These are phyloP conservation scores for Bombus fervidus DNA, from an alignment of 1,140 invertebrate species.

Conservation along the genomic window DNA sequence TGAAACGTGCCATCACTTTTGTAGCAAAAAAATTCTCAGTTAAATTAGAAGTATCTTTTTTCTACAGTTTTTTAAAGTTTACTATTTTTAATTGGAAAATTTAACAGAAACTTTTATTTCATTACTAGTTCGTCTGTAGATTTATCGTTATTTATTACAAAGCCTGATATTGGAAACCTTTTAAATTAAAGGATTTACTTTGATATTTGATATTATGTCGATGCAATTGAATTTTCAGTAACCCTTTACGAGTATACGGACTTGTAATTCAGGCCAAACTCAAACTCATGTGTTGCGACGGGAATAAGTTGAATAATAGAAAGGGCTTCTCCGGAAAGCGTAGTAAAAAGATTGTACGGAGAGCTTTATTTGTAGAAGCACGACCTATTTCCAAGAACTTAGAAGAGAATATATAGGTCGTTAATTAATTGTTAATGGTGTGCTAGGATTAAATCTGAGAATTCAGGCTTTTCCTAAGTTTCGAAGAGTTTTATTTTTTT, in stretches of 20 bases:
- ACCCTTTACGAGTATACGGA: background rate
- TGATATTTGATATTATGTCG: background rate
- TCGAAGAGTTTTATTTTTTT: background rate
- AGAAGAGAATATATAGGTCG: background rate
- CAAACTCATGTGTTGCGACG: background rate
- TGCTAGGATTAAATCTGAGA: slow-evolving; percentile 2
- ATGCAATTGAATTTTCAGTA: too few species aligned
- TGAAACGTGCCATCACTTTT: background rate
- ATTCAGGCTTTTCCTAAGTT: background rate
- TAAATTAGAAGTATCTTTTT: background rate
- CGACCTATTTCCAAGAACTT: slow-evolving; percentile 2
- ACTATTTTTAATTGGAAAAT: too few species aligned
- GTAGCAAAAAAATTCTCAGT: background rate
- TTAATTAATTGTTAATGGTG: slow-evolving; percentile 20
- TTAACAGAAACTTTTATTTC: background rate
- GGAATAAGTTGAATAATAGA: background rate
- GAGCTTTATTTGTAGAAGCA: background rate
- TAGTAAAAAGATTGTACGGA: slow-evolving; percentile 1
- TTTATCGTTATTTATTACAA: too few species aligned
- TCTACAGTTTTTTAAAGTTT: background rate
- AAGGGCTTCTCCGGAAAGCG: too few species aligned
- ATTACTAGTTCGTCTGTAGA: background rate
- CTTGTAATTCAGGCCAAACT: background rate
- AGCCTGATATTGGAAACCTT: background rate
- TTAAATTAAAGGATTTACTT: background rate